Base-by-base conservation (phyloP, 2,888 invertebrate genomes). In the Tachystola acroxantha region DNA sequence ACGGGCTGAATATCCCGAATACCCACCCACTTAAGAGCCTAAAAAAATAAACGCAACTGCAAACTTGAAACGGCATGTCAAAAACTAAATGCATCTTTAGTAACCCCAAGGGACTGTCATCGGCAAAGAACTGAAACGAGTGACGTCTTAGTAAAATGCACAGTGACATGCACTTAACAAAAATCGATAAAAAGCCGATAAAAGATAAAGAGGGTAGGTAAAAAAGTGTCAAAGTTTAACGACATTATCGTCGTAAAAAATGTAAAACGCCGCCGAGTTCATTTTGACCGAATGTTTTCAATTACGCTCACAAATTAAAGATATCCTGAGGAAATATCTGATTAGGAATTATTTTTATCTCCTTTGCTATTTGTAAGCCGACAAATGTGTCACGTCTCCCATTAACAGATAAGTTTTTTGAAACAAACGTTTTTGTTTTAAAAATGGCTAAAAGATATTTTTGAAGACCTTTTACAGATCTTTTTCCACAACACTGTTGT, bases 141-240 rank as follows among this genome's bases (percentile, higher is more conserved):
- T n/a, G n/a, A n/a, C 11, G 13, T 7, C 5, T 24, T 22, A 10
- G 6, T 13, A 10, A 33, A 33, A 14, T 39, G 35, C 50, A 62
- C 64, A 57, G 25, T 68, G 72, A 70, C 74, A 66, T 39, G 57
- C 76, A 78, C 79, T 79, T 73, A 73, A 51, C 58, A 31, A 43
- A 45, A 48, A 43, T 51, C 37, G 52, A 54, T 59, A 53, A 60
- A 65, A 57, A 67, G 24, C n/a, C 24, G n/a, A n/a, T n/a, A 24
- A 24, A 24, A 22, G 59, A 58, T 63, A 61, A 57, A 54, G 45
- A 43, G 40, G 37, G 45, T 46, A 7, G 33, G 53, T 74, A 76
- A 81, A 81, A 82, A 82, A 72, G 74, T 72, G 78, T 76, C 79
- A 76, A 72, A 70, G 57, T 65, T 69, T 74, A 74, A 77, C 71